Evolutionary conservation across 1,140 invertebrate species (phyloP).

Genomic region (Drosophila pseudoobscura): DNA sequence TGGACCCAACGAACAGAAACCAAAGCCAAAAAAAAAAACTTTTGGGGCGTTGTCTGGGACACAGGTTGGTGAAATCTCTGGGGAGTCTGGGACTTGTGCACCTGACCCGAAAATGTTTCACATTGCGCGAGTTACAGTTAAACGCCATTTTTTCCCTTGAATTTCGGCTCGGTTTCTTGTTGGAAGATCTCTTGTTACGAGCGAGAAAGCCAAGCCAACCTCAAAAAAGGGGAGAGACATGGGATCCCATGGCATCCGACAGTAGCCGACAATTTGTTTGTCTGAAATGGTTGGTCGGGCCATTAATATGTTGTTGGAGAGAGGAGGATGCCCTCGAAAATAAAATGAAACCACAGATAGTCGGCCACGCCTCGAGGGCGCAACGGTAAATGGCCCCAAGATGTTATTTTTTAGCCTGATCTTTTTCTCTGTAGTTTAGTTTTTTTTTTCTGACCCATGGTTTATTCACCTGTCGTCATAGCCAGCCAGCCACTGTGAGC

Average conservation of each 20-base stretch:
- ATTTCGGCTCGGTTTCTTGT: conserved; percentile 50
- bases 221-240: conserved; percentile 12
- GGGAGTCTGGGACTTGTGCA: conserved; percentile 40
- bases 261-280: conserved; percentile 63
- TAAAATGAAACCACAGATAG: conserved; percentile 59
- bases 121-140: conserved; percentile 76
- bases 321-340: conserved; percentile 62
- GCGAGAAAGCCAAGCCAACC: conserved; percentile 32
- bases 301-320: conserved; percentile 41
- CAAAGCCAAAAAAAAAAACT: conserved; percentile 10
- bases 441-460: conserved; percentile 60
- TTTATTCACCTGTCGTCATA: conserved; percentile 78
- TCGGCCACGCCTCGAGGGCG: conserved; percentile 72
- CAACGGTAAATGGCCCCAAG: conserved; percentile 74
- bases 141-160: conserved; percentile 78
- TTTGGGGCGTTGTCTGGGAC: conserved; percentile 43
- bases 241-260: conserved; percentile 38
- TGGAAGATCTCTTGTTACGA: conserved; percentile 32
- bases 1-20: conserved; percentile 32
- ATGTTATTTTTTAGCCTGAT: conserved; percentile 14
- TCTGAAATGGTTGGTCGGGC: conserved; percentile 47
- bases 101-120: conserved; percentile 80
- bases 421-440: conserved; percentile 12
- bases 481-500: conserved; percentile 36
- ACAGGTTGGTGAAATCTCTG: conserved; percentile 67